Evolutionary conservation across 2,888 invertebrate species (phyloP).

Genomic region (Synergus laeviventris): DNA sequence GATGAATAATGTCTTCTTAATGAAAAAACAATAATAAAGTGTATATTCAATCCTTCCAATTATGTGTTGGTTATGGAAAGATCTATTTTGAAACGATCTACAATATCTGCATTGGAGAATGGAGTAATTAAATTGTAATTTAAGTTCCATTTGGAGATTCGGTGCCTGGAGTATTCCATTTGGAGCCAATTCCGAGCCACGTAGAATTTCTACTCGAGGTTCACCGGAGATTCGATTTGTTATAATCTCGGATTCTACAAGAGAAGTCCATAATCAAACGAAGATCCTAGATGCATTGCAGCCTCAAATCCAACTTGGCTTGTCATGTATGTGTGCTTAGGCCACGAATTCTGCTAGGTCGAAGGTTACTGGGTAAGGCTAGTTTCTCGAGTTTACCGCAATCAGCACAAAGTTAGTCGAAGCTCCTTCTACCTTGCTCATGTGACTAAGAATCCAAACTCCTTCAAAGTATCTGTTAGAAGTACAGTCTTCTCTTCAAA

Average conservation of each 20-base stretch:
- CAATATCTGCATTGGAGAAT: not conserved
- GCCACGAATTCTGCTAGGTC: slow-evolving; percentile 48
- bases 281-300: slow-evolving; percentile 18
- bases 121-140: not conserved
- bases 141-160: slow-evolving; percentile 26
- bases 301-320: slow-evolving; percentile 60
- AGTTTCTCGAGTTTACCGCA: slow-evolving; percentile 62
- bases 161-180: slow-evolving; percentile 3
- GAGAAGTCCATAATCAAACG: slow-evolving; percentile 37
- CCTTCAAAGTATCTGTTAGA: slow-evolving; percentile 17
- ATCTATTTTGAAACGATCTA: not conserved
- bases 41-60: too few species aligned
- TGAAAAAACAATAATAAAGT: too few species aligned
- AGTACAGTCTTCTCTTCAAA: not conserved
- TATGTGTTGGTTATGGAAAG: too few species aligned
- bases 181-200: slow-evolving; percentile 20
- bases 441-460: slow-evolving; percentile 22
- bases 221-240: slow-evolving; percentile 32
- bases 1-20: too few species aligned
- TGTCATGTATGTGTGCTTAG: slow-evolving; percentile 45
- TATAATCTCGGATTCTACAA: slow-evolving; percentile 35
- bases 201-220: slow-evolving; percentile 29
- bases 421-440: slow-evolving; percentile 38
- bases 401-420: slow-evolving; percentile 65
- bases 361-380: slow-evolving; percentile 58